A percentile compares a stretch with the other conserved stretches of the same genome.
Conservation (phyloP, 2,888 invertebrate species). For the Drosophila parthenogenetica region DNA sequence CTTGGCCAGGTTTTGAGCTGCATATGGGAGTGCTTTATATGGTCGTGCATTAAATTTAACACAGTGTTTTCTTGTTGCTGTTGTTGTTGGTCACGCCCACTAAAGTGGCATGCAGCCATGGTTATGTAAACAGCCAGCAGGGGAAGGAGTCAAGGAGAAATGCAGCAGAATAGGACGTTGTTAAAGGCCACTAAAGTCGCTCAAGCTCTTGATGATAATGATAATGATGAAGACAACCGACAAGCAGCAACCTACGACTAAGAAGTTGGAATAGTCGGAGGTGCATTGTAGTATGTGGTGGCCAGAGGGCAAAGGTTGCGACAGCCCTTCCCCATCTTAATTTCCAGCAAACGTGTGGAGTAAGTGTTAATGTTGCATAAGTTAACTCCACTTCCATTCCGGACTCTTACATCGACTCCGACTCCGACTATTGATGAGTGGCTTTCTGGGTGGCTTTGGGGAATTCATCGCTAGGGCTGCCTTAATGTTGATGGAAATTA, state of each 20-base stretch:
- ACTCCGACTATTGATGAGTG: constrained; percentile 22
- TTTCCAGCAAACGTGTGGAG: constrained; percentile 44
- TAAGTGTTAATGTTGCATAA: constrained; percentile 74
- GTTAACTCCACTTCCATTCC: constrained; percentile 43
- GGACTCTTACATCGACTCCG: no score
- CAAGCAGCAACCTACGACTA: constrained; percentile 26
- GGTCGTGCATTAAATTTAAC: constrained; percentile 74
- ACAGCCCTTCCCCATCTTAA: constrained; percentile 5
- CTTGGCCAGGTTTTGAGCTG: constrained; percentile 18
- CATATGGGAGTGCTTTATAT: constrained; percentile 53
- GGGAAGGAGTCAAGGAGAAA: constrained; percentile 28
- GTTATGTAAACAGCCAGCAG: constrained; percentile 71
- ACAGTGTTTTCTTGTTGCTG: constrained; percentile 40
- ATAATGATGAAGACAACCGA: constrained; percentile 34
- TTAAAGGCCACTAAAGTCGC: constrained; percentile 66
- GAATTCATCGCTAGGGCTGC: constrained; percentile 3
- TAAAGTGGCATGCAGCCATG: constrained; percentile 69
- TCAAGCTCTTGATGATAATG: constrained; percentile 56
- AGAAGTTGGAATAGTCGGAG: constrained; percentile 15
- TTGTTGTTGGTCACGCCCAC: constrained; percentile 58
- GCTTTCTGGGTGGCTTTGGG: constrained; percentile 51
- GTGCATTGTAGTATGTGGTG: constrained; percentile 44
- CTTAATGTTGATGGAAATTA: constrained; percentile 9
- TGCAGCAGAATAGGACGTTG: constrained; percentile 40
- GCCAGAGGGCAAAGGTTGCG: constrained; percentile 64